Evolutionary conservation across 2,888 invertebrate species (phyloP).

Genomic region (Odiellus spinosus): DNA sequence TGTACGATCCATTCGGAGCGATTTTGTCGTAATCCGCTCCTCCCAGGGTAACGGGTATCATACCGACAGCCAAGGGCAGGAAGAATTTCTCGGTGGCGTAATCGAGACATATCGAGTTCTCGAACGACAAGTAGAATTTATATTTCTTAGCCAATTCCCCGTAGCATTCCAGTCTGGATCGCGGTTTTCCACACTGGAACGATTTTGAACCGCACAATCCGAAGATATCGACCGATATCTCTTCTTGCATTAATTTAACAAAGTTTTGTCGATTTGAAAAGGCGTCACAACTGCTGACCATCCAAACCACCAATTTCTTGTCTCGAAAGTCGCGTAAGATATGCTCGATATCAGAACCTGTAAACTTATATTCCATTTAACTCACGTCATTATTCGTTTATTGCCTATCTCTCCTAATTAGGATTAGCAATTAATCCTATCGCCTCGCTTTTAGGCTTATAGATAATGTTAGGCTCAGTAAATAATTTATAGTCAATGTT

Average conservation of each 20-base stretch:
- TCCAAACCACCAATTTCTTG: constrained; percentile 18
- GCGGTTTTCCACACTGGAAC: too few relatives aligned
- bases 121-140: constrained; percentile 17
- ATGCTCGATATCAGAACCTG: too few relatives aligned
- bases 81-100: constrained; percentile 31
- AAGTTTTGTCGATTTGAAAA: constrained; percentile 16
- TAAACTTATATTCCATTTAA: too few relatives aligned
- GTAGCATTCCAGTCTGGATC: constrained; percentile 6
- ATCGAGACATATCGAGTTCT: constrained; percentile 22
- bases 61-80: constrained; percentile 23
- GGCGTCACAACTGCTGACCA: constrained; percentile 20
- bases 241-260: constrained; percentile 11
- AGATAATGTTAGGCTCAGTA: too few relatives aligned
- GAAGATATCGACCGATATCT: constrained; percentile 17
- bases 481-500: too few relatives aligned
- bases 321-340: too few relatives aligned
- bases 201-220: too few relatives aligned
- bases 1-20: constrained; percentile 15
- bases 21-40: constrained; percentile 12
- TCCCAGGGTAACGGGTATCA: constrained; percentile 18
- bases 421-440: too few relatives aligned
- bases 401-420: too few relatives aligned
- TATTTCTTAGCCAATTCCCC: constrained; percentile 12
- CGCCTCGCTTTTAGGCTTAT: too few relatives aligned
- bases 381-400: too few relatives aligned